phyloP scores from a whole-genome alignment of 2,113 vertebrate species.

The Lucifuga dentata region DNA sequence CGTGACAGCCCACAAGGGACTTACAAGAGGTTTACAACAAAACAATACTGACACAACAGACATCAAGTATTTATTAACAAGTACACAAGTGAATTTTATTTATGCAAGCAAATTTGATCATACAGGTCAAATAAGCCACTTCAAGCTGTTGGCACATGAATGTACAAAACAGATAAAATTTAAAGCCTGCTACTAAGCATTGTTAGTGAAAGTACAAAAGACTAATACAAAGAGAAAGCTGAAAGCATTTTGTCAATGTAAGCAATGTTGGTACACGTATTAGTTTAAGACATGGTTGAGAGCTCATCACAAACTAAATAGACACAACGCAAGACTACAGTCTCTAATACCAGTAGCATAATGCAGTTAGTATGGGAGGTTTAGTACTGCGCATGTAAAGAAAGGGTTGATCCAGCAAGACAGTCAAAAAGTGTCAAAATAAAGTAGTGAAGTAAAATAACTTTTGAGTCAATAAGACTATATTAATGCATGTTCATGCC shows the following conservation, averaged over 20 bases:
- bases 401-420: constrained; percentile 87
- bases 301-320: constrained; percentile 94
- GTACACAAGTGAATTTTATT: constrained; percentile 98
- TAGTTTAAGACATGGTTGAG: constrained; percentile 90
- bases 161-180: constrained; percentile 98
- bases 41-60: constrained; percentile 42
- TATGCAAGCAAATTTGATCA: constrained; percentile 98
- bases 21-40: not conserved
- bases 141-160: constrained; percentile 99
- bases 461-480: constrained; percentile 86
- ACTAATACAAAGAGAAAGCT: constrained; percentile 91
- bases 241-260: constrained; percentile 83
- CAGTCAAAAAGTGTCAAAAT: constrained; percentile 86
- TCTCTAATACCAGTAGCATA: constrained; percentile 89
- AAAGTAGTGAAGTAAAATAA: constrained; percentile 73
- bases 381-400: constrained; percentile 94
- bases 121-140: constrained; percentile 99
- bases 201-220: constrained; percentile 99
- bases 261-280: constrained; percentile 88
- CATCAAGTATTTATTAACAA: constrained; percentile 83
- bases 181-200: constrained; percentile 98
- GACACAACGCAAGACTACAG: constrained; percentile 96
- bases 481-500: constrained; percentile 98
- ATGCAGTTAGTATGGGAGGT: constrained; percentile 88
- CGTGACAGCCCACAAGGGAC: no score